These are phyloP conservation scores for Teleogryllus oceanicus DNA, from an alignment of 2,888 invertebrate genomes.

Conservation along the genomic window DNA sequence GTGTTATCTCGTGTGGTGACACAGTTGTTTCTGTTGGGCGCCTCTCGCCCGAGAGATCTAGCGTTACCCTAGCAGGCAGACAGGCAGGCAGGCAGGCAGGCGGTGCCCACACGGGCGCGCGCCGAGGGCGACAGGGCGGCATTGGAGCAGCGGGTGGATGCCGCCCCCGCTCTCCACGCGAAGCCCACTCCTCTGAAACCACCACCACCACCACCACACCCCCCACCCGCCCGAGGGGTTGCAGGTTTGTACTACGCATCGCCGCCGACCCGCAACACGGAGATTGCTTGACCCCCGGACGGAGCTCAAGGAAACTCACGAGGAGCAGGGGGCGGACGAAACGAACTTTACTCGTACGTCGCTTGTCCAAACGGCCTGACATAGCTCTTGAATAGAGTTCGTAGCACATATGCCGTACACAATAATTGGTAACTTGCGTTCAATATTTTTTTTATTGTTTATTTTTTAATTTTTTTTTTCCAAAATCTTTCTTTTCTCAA, in stretches of 20 bases:
- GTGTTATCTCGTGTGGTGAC: slow-evolving; percentile 18
- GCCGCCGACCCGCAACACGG: background rate
- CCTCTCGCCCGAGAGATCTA: slow-evolving; percentile 4
- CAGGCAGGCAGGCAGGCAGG: background rate
- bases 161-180: background rate
- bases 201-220: background rate
- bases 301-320: background rate
- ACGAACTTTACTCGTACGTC: no score
- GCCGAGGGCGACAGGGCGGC: background rate
- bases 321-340: no score
- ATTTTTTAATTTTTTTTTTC: no score
- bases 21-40: background rate
- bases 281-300: background rate
- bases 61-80: slow-evolving; percentile 5
- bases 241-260: slow-evolving; percentile 2
- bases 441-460: no score
- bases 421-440: no score
- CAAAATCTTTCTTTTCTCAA: no score
- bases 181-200: background rate
- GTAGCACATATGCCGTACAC: no score
- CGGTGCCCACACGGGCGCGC: background rate
- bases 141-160: background rate
- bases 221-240: background rate
- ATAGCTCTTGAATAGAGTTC: no score
- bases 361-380: no score